Evolutionary conservation across 2,113 vertebrate genomes (phyloP), one percentile per base, ranked within the genome.

Genomic region (Oreamnos americanus): DNA sequence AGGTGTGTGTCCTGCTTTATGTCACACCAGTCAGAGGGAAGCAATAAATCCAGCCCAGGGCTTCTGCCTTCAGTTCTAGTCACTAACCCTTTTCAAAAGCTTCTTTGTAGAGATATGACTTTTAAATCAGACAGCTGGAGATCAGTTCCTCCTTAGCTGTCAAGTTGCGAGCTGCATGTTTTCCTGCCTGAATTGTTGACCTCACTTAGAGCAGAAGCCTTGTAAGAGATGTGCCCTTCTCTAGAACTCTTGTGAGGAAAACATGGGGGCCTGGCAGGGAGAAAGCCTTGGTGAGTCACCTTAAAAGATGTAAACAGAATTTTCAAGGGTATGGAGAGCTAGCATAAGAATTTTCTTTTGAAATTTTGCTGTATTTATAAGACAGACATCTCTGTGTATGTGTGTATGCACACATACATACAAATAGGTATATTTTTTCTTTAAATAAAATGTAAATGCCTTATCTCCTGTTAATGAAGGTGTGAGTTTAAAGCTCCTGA

Each of bases 71-170:
- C 16, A 0, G 30, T 92, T 91, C 78, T 87, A 87, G 71, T 94
- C 55, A 81, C 78, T 79, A 79, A 84, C 57, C 47, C 95, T 91
- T 92, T 96, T 88, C 88, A 74, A 64, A 95, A 96, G 88, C 88
- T 94, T 83, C 53, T 82, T 93, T 97, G 91, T 53, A 64, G 91
- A 97, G 86, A 90, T 85, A 81, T 45, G 93, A 97, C 97, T 97
- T 98, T 97, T 97, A 97, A 98, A 97, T 94, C 83, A 97, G 97
- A 95, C 97, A 98, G 94, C 86, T 96, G 96, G 96, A 97, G 82
- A 96, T 95, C 91, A 94, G 67, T 26, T 91, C 86, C 78, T 94
- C 57, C 88, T 98, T 82, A 93, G 91, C 89, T 98, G 97, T 98
- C 96, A 97, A 43, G 62, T 93, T 62, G 94, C 76, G 64, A 98